A percentile compares a stretch with the other conserved stretches of the same genome.
Evolutionary conservation across 1,140 invertebrate species (phyloP).

Genomic region (Drosophila watanabei): DNA sequence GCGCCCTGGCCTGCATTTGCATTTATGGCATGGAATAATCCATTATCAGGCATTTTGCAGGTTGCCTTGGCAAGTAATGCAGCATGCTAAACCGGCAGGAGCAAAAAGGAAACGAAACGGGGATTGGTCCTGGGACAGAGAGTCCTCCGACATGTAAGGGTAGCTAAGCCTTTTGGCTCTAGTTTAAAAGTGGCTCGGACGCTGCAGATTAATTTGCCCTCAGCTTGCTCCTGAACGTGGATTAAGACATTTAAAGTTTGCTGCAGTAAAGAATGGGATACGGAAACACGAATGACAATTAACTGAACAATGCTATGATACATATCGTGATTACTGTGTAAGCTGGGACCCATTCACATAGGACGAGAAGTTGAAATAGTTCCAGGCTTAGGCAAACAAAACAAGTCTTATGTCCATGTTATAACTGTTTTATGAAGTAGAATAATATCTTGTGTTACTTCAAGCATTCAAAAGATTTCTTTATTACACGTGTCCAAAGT

Average conservation of each 20-base stretch:
- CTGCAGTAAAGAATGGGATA: slow-evolving; percentile 13
- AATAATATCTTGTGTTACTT: not conserved
- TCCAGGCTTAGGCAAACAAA: not conserved
- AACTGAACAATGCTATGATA: slow-evolving; percentile 29
- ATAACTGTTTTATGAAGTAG: not conserved
- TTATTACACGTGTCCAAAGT: not conserved
- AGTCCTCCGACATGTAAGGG: slow-evolving; percentile 21
- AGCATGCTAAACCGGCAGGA: slow-evolving; percentile 51
- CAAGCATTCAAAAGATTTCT: not conserved
- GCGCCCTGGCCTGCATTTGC: slow-evolving; percentile 68
- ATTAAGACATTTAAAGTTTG: slow-evolving; percentile 57
- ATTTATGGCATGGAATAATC: slow-evolving; percentile 83
- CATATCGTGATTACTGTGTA: slow-evolving; percentile 13
- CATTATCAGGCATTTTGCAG: slow-evolving; percentile 84
- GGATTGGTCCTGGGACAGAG: slow-evolving; percentile 19
- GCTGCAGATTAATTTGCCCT: slow-evolving; percentile 68
- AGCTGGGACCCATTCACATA: not conserved
- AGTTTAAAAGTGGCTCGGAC: slow-evolving; percentile 74
- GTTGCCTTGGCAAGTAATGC: slow-evolving; percentile 80
- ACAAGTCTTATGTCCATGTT: not conserved
- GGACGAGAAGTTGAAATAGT: too few species aligned
- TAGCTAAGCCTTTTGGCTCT: slow-evolving; percentile 69
- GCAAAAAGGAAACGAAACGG: slow-evolving; percentile 7
- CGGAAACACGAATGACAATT: slow-evolving; percentile 10
- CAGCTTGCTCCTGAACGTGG: slow-evolving; percentile 34